phyloP scores from a whole-genome alignment of 1,140 invertebrate genomes.

The Bathynomus jamesi region DNA sequence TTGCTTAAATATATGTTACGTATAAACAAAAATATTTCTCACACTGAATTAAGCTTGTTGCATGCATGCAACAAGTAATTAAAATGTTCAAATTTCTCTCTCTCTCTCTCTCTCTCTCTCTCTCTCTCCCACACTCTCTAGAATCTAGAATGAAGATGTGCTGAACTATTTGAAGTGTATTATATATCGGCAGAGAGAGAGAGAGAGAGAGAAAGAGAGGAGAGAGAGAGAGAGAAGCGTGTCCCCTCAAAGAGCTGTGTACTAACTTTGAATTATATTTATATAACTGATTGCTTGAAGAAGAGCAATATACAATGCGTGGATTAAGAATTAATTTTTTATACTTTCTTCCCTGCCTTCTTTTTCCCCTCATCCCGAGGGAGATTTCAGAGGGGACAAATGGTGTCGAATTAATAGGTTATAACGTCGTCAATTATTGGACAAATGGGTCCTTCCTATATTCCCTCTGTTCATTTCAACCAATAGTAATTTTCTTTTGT shows the following conservation, averaged over 20 bases:
- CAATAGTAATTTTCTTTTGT: too few relatives aligned
- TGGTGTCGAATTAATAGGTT: conserved; percentile 1
- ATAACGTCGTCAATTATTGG: neutral
- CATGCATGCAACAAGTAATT: too few relatives aligned
- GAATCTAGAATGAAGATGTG: neutral
- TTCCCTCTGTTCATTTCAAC: too few relatives aligned
- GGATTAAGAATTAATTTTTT: neutral
- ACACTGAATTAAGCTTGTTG: too few relatives aligned
- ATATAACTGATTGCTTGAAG: neutral
- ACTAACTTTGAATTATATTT: neutral
- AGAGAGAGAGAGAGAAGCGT: neutral
- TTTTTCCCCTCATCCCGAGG: neutral
- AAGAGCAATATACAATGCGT: neutral
- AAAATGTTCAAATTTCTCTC: neutral
- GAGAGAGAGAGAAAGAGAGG: neutral
- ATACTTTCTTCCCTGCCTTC: neutral
- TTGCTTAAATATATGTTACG: too few relatives aligned
- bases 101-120: neutral
- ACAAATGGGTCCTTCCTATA: neutral
- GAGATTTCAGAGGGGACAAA: neutral
- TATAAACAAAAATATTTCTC: too few relatives aligned
- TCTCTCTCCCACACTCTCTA: neutral
- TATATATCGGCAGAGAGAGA: too few relatives aligned
- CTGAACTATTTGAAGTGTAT: too few relatives aligned
- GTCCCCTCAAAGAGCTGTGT: neutral